Evolutionary conservation across 2,888 invertebrate species (phyloP), one percentile per base, ranked within the genome.

Genomic region (Euplexia lucipara): DNA sequence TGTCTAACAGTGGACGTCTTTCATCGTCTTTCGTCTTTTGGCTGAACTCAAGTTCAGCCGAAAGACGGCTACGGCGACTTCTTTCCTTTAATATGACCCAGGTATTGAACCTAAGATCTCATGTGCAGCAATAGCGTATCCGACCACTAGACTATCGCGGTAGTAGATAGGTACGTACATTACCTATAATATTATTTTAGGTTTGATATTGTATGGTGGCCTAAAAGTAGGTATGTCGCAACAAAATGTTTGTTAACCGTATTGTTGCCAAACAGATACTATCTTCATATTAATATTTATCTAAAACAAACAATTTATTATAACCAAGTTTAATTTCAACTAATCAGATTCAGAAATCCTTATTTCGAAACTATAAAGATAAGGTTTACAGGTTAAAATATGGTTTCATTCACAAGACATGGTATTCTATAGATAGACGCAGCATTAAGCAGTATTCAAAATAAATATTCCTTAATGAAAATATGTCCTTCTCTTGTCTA

Each of bases 281-380:
- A n/a, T n/a, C n/a, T n/a, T n/a, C n/a, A 20, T 41, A 45, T 3
- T 30, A 18, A 8, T 51, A 26, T 12, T n/a, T 57, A 70, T 58
- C 70, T 44, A 53, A 41, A 64, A 64, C 53, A 63, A 70, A 70
- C 30, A 70, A 60, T 48, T 59, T 32, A 3, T 39, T 41, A 10
- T 61, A n/a, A 42, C 30, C 30, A 39, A 20, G 32, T 47, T 34
- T 7, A 39, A 16, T 49, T 1, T 37, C n/a, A 16, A 45, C 49
- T 57, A 44, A 53, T 59, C 48, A 63, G 71, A 57, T 72, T 61
- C 2, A 2, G 8, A 45, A 71, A 59, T 56, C 44, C 22, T 30
- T 8, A 59, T 76, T 71, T 62, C 72, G 59, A 65, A 76, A 76
- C 59, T 51, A 34, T 41, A 48, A 18, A 12, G 71, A 75, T 71